These are phyloP conservation scores for Peromyscus nudipes DNA, from an alignment of 2,797 vertebrate genomes.

Conservation along the genomic window DNA sequence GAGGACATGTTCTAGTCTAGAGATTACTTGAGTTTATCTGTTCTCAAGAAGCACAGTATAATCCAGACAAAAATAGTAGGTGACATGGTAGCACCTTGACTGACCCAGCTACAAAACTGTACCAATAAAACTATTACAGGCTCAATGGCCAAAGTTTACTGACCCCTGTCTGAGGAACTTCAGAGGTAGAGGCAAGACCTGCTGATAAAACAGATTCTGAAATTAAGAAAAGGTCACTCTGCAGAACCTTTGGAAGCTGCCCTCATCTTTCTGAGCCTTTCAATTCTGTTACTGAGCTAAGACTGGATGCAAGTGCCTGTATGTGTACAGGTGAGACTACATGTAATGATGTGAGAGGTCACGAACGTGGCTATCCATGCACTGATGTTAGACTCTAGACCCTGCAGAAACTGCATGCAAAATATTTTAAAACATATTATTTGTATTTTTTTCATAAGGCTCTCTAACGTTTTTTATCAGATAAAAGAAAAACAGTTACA, in stretches of 20 bases:
- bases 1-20: background rate
- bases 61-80: background rate
- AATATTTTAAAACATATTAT: background rate
- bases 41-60: background rate
- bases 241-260: background rate
- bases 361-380: fast-evolving
- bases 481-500: background rate
- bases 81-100: background rate
- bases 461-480: background rate
- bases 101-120: background rate
- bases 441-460: background rate
- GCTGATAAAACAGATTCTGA: background rate
- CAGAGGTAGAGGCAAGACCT: background rate
- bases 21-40: background rate
- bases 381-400: background rate
- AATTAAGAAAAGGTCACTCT: background rate
- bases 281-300: background rate
- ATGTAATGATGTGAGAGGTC: background rate
- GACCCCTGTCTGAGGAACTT: background rate
- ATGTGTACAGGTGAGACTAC: background rate
- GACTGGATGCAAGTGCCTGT: fast-evolving
- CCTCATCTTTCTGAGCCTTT: background rate
- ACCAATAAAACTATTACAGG: background rate
- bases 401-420: background rate
- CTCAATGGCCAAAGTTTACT: background rate